Evolutionary conservation across 1,140 invertebrate species (phyloP).

Genomic region (Hylaeus anthracinus): DNA sequence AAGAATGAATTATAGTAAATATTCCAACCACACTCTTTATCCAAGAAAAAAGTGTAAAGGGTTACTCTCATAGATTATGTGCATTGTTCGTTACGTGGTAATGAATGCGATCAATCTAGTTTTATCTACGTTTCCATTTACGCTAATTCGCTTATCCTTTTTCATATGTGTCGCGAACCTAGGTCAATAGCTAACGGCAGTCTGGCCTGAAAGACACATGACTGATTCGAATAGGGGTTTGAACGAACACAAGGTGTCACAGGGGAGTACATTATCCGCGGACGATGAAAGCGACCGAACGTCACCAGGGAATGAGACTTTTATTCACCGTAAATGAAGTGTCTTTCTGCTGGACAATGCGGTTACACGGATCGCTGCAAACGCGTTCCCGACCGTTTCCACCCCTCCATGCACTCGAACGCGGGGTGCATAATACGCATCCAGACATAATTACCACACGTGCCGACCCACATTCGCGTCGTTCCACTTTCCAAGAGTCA

Average conservation of each 20-base stretch:
- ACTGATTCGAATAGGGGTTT: slow-evolving; percentile 29
- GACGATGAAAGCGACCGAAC: slow-evolving; percentile 36
- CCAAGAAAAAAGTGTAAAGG: no score
- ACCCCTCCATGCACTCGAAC: slow-evolving; percentile 13
- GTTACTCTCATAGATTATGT: neutral
- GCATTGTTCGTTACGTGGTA: neutral
- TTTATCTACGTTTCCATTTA: neutral
- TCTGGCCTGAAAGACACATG: neutral
- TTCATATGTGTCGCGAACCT: neutral
- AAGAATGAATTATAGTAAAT: no score
- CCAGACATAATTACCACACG: slow-evolving; percentile 49
- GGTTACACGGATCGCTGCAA: slow-evolving; percentile 22
- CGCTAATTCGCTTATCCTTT: neutral
- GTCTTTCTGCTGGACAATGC: slow-evolving; percentile 41
- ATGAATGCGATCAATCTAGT: neutral
- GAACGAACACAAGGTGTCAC: slow-evolving; percentile 36
- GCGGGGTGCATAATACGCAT: slow-evolving; percentile 31
- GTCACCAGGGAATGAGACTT: slow-evolving; percentile 33
- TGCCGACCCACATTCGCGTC: slow-evolving; percentile 49
- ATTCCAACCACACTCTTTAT: no score
- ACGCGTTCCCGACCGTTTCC: slow-evolving; percentile 29
- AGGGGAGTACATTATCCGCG: slow-evolving; percentile 28
- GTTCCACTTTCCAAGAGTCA: slow-evolving; percentile 45
- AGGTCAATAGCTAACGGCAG: neutral
- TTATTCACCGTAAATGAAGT: slow-evolving; percentile 59